These are phyloP conservation scores for Gnathonemus longibarbis DNA, from an alignment of 2,113 vertebrate species.

Conservation along the genomic window DNA sequence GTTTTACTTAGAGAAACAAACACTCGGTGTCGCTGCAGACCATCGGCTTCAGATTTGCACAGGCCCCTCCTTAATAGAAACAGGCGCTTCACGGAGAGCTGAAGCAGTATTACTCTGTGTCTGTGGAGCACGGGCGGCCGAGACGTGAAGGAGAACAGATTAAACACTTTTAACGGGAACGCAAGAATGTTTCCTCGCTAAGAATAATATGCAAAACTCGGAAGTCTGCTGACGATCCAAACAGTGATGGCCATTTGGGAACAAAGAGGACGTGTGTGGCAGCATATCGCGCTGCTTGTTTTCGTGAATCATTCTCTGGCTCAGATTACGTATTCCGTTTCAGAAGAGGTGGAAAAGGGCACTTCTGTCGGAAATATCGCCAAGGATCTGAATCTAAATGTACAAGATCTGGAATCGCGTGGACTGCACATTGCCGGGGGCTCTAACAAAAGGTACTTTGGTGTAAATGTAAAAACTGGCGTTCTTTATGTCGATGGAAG, in stretches of 20 bases:
- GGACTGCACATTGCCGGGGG: background rate
- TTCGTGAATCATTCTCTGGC: background rate
- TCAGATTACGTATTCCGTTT: constrained; percentile 17
- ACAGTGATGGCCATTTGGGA: background rate
- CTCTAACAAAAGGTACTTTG: constrained; percentile 13
- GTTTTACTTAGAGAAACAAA: background rate
- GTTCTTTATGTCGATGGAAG: constrained; percentile 10
- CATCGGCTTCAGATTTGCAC: background rate
- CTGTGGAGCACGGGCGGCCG: background rate
- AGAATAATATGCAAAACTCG: background rate
- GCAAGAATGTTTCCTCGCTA: background rate
- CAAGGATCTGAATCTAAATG: constrained; percentile 42
- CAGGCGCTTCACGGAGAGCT: background rate
- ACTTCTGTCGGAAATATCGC: constrained; percentile 52
- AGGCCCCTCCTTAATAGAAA: background rate
- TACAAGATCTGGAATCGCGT: constrained; percentile 19
- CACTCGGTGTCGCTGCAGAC: constrained; percentile 13
- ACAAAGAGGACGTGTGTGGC: constrained; percentile 5
- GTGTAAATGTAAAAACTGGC: constrained; percentile 17
- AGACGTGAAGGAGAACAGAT: background rate
- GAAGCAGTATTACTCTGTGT: background rate
- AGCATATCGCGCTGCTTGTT: background rate
- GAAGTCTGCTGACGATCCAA: background rate
- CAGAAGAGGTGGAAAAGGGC: constrained; percentile 27
- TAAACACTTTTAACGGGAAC: background rate